phyloP scores from a whole-genome alignment of 2,888 invertebrate species.

The Apocheima hispidaria region DNA sequence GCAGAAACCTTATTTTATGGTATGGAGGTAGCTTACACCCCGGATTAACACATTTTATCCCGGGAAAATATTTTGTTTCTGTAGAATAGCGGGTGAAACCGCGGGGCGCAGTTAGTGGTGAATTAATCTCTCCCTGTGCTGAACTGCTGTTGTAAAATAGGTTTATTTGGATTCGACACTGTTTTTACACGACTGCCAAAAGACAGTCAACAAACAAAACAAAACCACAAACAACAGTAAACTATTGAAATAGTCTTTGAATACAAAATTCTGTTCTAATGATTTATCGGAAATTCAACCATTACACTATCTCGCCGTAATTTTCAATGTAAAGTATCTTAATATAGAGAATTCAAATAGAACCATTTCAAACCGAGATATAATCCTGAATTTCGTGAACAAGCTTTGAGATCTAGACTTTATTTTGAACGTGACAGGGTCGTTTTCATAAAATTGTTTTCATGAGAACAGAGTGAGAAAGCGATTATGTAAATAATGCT shows the following conservation, averaged over 20 bases:
- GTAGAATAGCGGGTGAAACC: no score
- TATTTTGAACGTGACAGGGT: slow-evolving; percentile 11
- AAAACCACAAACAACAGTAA: no score
- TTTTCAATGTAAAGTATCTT: slow-evolving; percentile 64
- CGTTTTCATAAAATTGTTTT: slow-evolving; percentile 13
- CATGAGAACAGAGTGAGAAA: slow-evolving; percentile 35
- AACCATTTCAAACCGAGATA: slow-evolving; percentile 48
- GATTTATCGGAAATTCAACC: slow-evolving; percentile 13
- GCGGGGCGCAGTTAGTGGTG: no score
- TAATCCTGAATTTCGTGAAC: slow-evolving; percentile 27
- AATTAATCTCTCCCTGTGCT: slow-evolving; percentile 8
- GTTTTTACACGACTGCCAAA: not conserved
- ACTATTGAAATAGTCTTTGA: not conserved
- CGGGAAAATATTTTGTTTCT: no score
- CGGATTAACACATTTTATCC: no score
- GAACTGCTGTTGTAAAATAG: slow-evolving; percentile 5
- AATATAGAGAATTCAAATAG: slow-evolving; percentile 52
- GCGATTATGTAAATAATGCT: slow-evolving; percentile 76
- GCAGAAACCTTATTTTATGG: no score
- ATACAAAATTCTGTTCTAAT: not conserved
- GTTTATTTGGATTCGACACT: not conserved
- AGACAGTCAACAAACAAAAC: no score
- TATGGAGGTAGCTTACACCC: no score
- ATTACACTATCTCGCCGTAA: slow-evolving; percentile 55
- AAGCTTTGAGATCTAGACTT: slow-evolving; percentile 24